Evolutionary conservation across 92 coral and sea anemone species (phyloP), one percentile per base, ranked within the genome.

Genomic region (Phymanthus crucifer): DNA sequence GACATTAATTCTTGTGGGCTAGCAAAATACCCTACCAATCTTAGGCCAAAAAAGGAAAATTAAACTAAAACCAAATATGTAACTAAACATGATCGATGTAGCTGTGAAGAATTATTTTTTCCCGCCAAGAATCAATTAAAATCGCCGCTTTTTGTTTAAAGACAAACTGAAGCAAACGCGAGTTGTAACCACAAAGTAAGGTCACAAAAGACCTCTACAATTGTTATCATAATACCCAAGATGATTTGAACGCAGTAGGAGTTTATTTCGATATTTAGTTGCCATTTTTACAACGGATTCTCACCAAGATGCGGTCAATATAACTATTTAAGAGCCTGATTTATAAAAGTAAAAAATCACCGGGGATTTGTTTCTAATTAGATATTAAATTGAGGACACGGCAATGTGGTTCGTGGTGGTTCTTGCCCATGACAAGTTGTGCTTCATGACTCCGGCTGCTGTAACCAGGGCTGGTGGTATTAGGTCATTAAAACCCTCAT

Each of bases 231-330:
- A 61, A 61, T 61, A 61, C 29, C 33, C 34, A 61, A 14, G 14
- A 24, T 61, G 68, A 61, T 61, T 61, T 14, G 34, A 29, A 61
- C 68, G 29, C 68, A 61, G 68, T 61, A 10, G 72, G 54, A n/a
- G 17, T 50, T 38, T 45, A 17, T 16, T 46, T 46, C 66, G 54
- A 35, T 74, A 46, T 74, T 74, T 37, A 36, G 57, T 32, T 17
- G 66, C 78, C 43, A 35, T 74, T 74, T 74, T 18, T 35, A 32
- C 54, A 48, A 48, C 78, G 50, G 78, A 48, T 46, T 26, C 50
- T 31, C 57, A 16, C 40, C 11, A 74, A 46, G 40, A 26, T 74
- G 78, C 23, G 78, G 64, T 74, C 64, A 74, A 31, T 46, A 50
- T 29, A 36, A 47, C 36, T 31, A 26, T 26, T 52, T 52, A 38